Evolutionary conservation across 2,113 vertebrate genomes (phyloP), one percentile per base, ranked within the genome.

Genomic region (Seriola dumerili): DNA sequence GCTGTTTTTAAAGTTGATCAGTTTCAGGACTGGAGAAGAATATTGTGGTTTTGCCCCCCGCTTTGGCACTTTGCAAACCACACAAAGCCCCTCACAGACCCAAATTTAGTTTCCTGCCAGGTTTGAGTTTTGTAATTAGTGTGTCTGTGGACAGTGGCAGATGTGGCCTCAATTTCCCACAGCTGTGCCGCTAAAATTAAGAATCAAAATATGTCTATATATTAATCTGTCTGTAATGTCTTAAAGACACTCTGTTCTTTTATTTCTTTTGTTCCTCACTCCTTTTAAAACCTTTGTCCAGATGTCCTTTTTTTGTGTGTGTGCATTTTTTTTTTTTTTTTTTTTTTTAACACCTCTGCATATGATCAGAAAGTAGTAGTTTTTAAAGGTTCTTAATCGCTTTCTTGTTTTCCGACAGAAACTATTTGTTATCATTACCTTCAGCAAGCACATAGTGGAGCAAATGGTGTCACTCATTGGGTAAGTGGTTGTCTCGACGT

Each of bases 401-500:
- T 70, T 40, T 54, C 25, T 69, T 40, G 71, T 91, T 77, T 91
- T 80, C 86, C 92, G 90, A 87, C 96, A 99, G 98, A 99, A 99
- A 97, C 96, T 99, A 44, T 99, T 99, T 81, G 98, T 99, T 61
- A 98, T 99, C 85, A 96, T 99, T 88, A 98, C 97, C 62, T 99
- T 99, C 97, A 99, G 98, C 96, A 99, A 97, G 94, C 98, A 99
- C 94, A 99, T 99, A 94, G 98, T 99, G 96, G 97, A 99, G 92
- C 98, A 99, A 95, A 99, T 99, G 97, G 98, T 99, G 92, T 95
- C 97, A 79, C 96, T 99, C 89, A 98, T 99, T 46, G 98, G 98
- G 98, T 99, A 94, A 98, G 98, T 92, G n/a, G 61, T 19, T 74
- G 23, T 62, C 4, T 70, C 9, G 10, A 42, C 1, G 1, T 46